Evolutionary conservation across 2,797 vertebrate species (phyloP), one percentile per base, ranked within the genome.

Genomic region (Etheostoma nigrum): DNA sequence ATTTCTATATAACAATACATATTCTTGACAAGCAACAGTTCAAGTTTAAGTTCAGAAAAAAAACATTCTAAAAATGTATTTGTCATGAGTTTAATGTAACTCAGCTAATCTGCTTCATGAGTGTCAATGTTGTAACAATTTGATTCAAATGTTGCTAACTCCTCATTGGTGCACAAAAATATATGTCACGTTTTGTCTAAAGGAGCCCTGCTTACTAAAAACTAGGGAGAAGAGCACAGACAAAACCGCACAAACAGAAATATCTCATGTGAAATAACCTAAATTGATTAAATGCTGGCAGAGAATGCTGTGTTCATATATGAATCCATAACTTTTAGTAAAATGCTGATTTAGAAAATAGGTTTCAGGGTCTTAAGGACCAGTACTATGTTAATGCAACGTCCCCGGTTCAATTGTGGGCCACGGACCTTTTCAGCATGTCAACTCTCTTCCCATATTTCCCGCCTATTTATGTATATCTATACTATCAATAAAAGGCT

Each of bases 401-500:
- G 2, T n/a, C 18, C 6, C 4, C 1, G 13, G 15, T 18, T 45
- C 3, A 14, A 9, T 60, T 27, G 23, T 2, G n/a, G 58, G n/a
- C 15, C 5, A 18, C 8, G 15, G 2, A 18, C 3, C 27, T 30
- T 33, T 63, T 18, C 51, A 25, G 42, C 3, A 52, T 51, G 48
- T 71, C 55, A 58, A 48, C 67, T 40, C 54, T 58, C 25, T 68
- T 1, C 4, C 23, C 49, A n/a, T n/a, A 45, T 70, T 49, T 58
- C 30, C 30, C 4, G 44, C 4, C 30, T n/a, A 12, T 45, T 23
- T 21, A 13, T 47, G 16, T 6, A 45, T 14, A 23, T 40, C 1
- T 14, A 52, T 4, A 3, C 14, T 3, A 19, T 42, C 4, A 47
- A 54, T 3, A 27, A 47, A 33, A 47, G 36, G 40, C 9, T 45